Evolutionary conservation across 1,140 invertebrate species (phyloP).

Genomic region (Vanessa atalanta): DNA sequence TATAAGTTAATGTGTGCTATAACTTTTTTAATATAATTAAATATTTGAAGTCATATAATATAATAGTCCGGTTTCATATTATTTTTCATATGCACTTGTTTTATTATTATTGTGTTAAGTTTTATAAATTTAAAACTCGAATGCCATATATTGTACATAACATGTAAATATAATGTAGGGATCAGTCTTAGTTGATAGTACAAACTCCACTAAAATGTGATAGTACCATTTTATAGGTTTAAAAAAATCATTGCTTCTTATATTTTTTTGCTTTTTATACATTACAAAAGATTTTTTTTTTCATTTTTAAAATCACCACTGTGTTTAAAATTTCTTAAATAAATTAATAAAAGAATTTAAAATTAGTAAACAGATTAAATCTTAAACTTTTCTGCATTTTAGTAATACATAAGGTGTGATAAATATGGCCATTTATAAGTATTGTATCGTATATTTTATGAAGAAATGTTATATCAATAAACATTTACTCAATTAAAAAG

Average conservation of each 20-base stretch:
- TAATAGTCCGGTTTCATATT: slow-evolving; percentile 4
- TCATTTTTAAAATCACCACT: not conserved
- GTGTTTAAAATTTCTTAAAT: not conserved
- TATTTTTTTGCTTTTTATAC: not conserved
- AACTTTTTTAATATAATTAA: no score
- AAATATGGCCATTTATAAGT: slow-evolving; percentile 25
- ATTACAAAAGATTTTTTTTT: not conserved
- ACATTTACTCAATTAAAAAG: slow-evolving; percentile 3
- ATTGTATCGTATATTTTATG: slow-evolving; percentile 26
- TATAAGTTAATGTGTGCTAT: no score
- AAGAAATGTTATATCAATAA: slow-evolving; percentile 25
- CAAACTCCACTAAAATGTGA: slow-evolving; percentile 3
- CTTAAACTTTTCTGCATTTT: slow-evolving; percentile 14
- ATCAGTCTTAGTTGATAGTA: slow-evolving; percentile 13
- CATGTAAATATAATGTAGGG: slow-evolving; percentile 5
- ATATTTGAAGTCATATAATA: not conserved
- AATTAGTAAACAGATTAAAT: not conserved
- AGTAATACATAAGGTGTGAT: slow-evolving; percentile 23
- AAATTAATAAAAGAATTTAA: not conserved
- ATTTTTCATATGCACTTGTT: slow-evolving; percentile 5
- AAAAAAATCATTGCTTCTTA: not conserved
- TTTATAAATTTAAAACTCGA: slow-evolving; percentile 5
- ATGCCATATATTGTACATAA: slow-evolving; percentile 14
- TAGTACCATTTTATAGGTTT: slow-evolving; percentile 1
- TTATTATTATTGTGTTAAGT: slow-evolving; percentile 2